Evolutionary conservation across 2,888 invertebrate species (phyloP), one percentile per base, ranked within the genome.

Genomic region (Scrobipalpa costella): DNA sequence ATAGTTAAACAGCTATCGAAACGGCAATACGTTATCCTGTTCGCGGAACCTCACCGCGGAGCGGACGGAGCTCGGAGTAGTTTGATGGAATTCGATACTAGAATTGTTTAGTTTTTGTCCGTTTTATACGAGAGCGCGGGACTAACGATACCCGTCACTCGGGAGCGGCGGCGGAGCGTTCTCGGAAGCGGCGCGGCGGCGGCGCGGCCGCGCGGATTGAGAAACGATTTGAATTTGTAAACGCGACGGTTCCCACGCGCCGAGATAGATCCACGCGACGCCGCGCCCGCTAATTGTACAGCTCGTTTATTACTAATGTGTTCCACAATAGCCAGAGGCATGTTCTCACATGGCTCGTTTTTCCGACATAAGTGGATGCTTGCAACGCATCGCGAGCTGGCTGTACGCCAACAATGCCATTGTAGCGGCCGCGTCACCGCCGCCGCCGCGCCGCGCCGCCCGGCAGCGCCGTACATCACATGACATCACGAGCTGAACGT

Each of bases 391-490:
- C 67, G 58, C 40, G 52, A 62, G 68, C 76, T 78, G 78, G 78
- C 73, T 62, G 68, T 40, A 57, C 64, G 80, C 82, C 80, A 80
- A 73, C 79, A 64, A 72, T 73, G 73, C 72, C 75, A 71, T 71
- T 70, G 78, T 70, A 55, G 38, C 68, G 52, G 13, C 49, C 58
- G 66, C 65, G 64, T 63, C 67, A 64, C 13, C 40, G 40, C 40
- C 40, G 40, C 13, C 40, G 13, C 40, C 40, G 13, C 66, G 65
- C 61, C 34, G 61, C 57, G 47, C 61, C 49, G n/a, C 63, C 19
- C 36, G 21, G 38, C 57, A 59, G 27, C 57, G 63, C 67, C 66
- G 66, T 70, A 67, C 71, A 66, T 75, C 77, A 73, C 70, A 67
- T 71, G 71, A 70, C 77, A 65, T 76, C 79, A 78, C 77, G 63